A percentile compares a stretch with the other conserved stretches of the same genome.
Evolutionary conservation across 2,113 vertebrate species (phyloP).

Genomic region (Passer domesticus): DNA sequence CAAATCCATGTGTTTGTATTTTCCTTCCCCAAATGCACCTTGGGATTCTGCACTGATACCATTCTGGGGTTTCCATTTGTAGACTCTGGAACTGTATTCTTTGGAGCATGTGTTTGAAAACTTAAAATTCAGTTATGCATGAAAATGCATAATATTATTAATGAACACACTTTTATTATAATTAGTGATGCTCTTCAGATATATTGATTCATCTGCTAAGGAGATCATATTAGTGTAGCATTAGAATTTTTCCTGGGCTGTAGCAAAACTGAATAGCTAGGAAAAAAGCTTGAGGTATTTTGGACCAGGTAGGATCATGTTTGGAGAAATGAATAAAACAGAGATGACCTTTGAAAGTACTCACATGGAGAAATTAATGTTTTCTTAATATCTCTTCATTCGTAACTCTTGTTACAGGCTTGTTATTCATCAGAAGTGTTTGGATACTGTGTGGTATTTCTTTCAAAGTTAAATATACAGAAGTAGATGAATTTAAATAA

Average conservation of each 20-base stretch:
- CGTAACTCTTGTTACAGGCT: constrained; percentile 10
- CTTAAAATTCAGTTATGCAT: not conserved
- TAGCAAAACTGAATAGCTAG: not conserved
- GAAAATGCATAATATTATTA: not conserved
- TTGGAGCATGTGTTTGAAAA: not conserved
- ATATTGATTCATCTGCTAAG: constrained; percentile 3
- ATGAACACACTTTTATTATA: not conserved
- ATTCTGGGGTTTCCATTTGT: not conserved
- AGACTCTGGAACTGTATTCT: not conserved
- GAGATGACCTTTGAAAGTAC: constrained; percentile 50
- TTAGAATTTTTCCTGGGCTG: not conserved
- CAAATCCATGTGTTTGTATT: not conserved
- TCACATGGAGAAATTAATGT: constrained; percentile 10
- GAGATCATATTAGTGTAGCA: not conserved
- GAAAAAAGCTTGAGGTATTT: not conserved
- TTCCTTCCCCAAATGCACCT: not conserved
- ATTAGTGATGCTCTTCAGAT: constrained; percentile 19
- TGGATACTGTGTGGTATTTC: not conserved
- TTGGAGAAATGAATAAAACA: not conserved
- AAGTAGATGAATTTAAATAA: not conserved
- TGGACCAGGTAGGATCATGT: not conserved
- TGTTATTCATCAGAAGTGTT: not conserved
- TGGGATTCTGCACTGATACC: not conserved
- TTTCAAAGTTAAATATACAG: constrained; percentile 25
- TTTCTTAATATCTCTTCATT: constrained; percentile 32